Evolutionary conservation across 2,113 vertebrate species (phyloP).

Genomic region (Pantherophis guttatus): DNA sequence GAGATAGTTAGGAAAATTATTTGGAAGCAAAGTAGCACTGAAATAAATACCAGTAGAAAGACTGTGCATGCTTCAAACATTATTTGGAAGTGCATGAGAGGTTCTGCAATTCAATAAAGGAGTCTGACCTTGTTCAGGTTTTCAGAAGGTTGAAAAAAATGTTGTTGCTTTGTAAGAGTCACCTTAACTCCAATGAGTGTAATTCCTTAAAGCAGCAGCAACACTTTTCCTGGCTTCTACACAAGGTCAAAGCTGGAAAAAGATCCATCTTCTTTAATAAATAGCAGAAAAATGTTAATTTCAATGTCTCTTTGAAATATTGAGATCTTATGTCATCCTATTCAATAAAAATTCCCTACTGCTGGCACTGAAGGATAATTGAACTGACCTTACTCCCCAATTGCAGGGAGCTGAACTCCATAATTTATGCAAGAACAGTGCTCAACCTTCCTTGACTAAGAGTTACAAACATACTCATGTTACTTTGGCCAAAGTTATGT

Average conservation of each 20-base stretch:
- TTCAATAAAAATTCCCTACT: neutral
- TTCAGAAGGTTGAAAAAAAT: neutral
- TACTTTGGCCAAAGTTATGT: neutral
- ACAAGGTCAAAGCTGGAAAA: neutral
- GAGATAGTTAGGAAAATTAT: neutral
- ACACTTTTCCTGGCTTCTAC: neutral
- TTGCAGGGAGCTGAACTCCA: neutral
- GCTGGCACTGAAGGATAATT: neutral
- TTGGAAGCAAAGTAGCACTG: neutral
- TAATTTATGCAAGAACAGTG: neutral
- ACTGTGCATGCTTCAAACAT: neutral
- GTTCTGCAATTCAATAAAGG: neutral
- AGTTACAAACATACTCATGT: neutral
- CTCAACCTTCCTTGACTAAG: neutral
- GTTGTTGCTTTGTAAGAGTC: neutral
- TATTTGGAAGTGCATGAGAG: neutral
- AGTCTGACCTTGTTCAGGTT: neutral
- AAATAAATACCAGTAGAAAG: neutral
- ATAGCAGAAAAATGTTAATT: neutral
- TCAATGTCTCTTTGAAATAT: constrained; percentile 14
- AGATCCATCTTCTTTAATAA: neutral
- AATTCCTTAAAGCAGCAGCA: neutral
- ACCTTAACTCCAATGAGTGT: neutral
- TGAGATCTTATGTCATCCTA: neutral
- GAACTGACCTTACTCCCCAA: neutral